These are phyloP conservation scores for Campoplex capitator DNA, from an alignment of 2,888 invertebrate genomes.

Conservation along the genomic window DNA sequence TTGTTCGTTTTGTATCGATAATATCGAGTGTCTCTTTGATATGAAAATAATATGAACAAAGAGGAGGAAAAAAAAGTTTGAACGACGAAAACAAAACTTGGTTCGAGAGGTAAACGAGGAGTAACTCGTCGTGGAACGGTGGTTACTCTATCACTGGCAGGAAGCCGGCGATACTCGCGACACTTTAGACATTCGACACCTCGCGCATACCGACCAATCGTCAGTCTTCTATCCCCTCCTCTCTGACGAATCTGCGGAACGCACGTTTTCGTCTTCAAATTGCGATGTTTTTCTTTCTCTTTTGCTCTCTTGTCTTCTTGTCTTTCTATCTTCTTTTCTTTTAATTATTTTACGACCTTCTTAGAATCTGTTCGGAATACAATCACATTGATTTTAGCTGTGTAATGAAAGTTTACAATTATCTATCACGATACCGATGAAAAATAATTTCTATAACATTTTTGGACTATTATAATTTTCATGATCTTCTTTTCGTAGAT, in stretches of 20 bases:
- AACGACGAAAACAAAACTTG: constrained; percentile 20
- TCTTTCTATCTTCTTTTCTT: not conserved
- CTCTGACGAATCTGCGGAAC: constrained; percentile 33
- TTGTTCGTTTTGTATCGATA: not conserved
- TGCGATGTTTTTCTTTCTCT: constrained; percentile 34
- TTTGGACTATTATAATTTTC: not conserved
- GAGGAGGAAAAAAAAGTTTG: constrained; percentile 2
- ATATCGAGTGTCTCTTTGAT: not conserved
- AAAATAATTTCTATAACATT: not conserved
- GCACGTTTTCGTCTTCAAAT: constrained; percentile 62
- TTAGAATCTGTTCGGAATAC: not conserved
- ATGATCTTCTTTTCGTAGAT: not conserved
- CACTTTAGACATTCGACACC: constrained; percentile 79
- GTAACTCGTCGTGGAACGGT: constrained; percentile 66
- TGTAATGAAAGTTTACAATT: not conserved
- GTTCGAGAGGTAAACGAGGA: constrained; percentile 40
- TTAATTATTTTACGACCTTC: constrained; percentile 21
- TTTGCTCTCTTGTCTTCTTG: not conserved
- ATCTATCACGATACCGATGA: not conserved
- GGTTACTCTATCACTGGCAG: constrained; percentile 77
- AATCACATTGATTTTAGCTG: not conserved
- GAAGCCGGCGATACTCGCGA: constrained; percentile 73
- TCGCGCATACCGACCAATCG: constrained; percentile 76
- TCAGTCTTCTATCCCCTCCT: constrained; percentile 57
- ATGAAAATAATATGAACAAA: not conserved